Base-by-base conservation (phyloP, 2,888 invertebrate species). In the Parelbella ahira region DNA sequence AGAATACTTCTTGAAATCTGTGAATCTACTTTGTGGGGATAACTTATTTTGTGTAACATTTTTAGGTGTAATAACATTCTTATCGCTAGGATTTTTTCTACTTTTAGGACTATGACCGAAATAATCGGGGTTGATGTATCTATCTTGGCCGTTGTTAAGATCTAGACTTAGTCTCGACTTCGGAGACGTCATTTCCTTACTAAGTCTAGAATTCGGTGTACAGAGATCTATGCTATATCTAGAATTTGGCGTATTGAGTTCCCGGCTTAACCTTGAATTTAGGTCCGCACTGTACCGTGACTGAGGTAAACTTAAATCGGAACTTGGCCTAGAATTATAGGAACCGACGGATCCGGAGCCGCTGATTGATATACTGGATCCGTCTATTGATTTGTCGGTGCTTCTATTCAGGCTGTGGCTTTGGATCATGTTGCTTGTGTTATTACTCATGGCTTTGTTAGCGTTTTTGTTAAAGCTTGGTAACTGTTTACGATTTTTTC, bases 1-100 rank as follows among this genome's bases (percentile, higher is more conserved):
- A 52, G 92, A 93, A 74, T 92, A 92, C 60, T 93, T 91, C 61
- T 92, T 92, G 55, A 90, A 89, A 61, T 92, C 92, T 4, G 89
- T 74, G 60, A 88, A 88, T 51, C 88, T 82, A 60, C 83, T 89
- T 55, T 89, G 89, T 4, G 90, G 90, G 0, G 88, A 88, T 13
- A 88, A 57, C 58, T 88, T 88, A 51, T 64, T 87, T 48, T 78
- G 87, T 39, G 77, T 63, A 47, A 77, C 60, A 50, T 60, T 74
- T 56, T 71, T 75, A 20, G 74, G 55, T 27, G 66, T 60, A 48
- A 64, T 59, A 44, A 54, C 53, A 48, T 53, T 68, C 55, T 76
- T 83, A 39, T 86, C 86, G 47, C 58, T 66, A 42, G 63, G 64
- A 43, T 71, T 44, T 66, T 81, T 86, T 69, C 78, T 82, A 63